Conservation (phyloP, 1,140 invertebrate species). For the Dolichoris vasculosae region DNA sequence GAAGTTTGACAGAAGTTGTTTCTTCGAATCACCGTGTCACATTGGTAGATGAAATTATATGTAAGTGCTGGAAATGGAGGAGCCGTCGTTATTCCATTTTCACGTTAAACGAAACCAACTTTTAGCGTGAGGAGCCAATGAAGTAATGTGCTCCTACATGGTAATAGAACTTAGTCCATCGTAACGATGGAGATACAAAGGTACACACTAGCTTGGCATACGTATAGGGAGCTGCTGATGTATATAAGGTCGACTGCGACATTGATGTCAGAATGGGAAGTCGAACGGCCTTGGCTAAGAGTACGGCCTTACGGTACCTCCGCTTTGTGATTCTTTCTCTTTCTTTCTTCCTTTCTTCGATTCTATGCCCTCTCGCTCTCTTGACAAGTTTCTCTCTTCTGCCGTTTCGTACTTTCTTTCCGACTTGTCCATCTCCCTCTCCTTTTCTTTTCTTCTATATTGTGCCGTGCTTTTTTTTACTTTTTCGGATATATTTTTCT, state of each 20-base stretch:
- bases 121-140: background rate
- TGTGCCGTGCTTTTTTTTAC: conserved; percentile 11
- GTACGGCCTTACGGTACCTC: conserved; percentile 41
- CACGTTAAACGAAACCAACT: background rate
- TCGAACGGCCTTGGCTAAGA: conserved; percentile 51
- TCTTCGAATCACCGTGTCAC: no score
- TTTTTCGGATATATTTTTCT: background rate
- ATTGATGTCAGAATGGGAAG: conserved; percentile 45
- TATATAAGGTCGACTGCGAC: background rate
- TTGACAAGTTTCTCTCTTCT: background rate
- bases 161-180: background rate
- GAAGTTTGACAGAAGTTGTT: no score
- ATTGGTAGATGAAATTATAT: background rate
- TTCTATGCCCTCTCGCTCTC: background rate
- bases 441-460: conserved; percentile 22
- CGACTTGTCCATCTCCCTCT: background rate
- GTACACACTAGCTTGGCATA: background rate
- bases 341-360: background rate
- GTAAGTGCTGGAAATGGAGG: background rate
- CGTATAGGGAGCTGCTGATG: background rate
- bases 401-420: background rate
- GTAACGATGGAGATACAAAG: background rate
- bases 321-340: background rate
- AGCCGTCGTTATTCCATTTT: background rate
- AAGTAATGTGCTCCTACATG: background rate